Conservation (phyloP, 2,113 vertebrate genomes). For the Picathartes gymnocephalus region DNA sequence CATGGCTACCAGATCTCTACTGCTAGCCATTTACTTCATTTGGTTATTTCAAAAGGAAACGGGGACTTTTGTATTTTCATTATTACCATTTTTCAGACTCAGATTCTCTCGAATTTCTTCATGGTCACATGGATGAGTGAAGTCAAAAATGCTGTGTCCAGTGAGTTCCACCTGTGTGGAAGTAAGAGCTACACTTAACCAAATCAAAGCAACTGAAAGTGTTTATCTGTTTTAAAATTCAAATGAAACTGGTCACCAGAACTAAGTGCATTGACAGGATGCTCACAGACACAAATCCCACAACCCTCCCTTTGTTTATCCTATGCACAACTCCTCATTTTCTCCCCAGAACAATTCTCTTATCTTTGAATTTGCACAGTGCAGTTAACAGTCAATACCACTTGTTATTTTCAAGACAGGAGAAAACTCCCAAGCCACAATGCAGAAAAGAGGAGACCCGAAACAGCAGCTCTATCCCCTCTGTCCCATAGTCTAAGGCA, state of each 20-base stretch:
- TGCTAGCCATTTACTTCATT: neutral
- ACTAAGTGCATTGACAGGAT: neutral
- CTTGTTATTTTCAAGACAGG: neutral
- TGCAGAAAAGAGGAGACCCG: neutral
- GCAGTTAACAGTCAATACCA: neutral
- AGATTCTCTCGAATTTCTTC: conserved; percentile 91
- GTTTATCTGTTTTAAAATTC: neutral
- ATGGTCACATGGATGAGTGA: conserved; percentile 93
- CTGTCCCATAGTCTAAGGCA: neutral
- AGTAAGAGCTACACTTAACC: neutral
- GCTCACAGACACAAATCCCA: neutral
- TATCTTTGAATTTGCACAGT: neutral
- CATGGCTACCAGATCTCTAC: neutral
- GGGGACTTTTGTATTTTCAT: neutral
- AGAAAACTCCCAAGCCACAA: neutral
- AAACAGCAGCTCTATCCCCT: neutral
- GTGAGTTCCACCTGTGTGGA: conserved; percentile 87
- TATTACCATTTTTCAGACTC: conserved; percentile 80
- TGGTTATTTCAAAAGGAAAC: neutral
- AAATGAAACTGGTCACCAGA: neutral
- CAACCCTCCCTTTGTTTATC: neutral
- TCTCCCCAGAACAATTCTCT: neutral
- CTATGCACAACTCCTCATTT: neutral
- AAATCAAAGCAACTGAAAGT: neutral
- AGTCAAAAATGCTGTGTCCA: conserved; percentile 95